Percentiles rank a stretch among this genome's conserved stretches.
These are phyloP conservation scores for Lydus trimaculatus DNA, from an alignment of 2,888 invertebrate species.

Conservation along the genomic window DNA sequence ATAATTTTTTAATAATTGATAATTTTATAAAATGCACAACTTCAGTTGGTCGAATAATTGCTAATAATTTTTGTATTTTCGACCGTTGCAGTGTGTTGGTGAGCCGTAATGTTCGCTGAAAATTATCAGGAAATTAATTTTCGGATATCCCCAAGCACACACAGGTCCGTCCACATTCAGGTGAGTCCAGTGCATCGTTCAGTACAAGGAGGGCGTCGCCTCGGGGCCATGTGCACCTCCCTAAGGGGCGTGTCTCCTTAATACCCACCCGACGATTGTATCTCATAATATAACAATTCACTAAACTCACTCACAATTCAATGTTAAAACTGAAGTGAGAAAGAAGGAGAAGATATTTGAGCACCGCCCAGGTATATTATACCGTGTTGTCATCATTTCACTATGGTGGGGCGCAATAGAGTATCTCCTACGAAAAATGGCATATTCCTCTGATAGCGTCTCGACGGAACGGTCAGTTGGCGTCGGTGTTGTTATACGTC, in stretches of 20 bases:
- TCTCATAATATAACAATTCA: background rate
- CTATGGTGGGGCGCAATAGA: constrained; percentile 44
- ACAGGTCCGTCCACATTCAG: constrained; percentile 21
- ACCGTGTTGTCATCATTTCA: constrained; percentile 55
- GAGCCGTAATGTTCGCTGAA: constrained; percentile 22
- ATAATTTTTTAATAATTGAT: constrained; percentile 5
- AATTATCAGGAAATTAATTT: constrained; percentile 29
- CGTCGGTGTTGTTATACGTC: constrained; percentile 57
- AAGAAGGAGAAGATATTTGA: constrained; percentile 39
- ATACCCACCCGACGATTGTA: constrained; percentile 21
- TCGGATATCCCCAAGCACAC: constrained; percentile 24
- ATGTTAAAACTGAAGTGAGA: constrained; percentile 19
- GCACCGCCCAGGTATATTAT: constrained; percentile 65
- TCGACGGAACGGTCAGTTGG: constrained; percentile 65
- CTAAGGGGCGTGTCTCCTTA: constrained; percentile 31
- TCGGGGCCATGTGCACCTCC: constrained; percentile 13
- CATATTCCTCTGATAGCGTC: constrained; percentile 66
- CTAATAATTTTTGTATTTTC: background rate
- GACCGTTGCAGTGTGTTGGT: constrained; percentile 1
- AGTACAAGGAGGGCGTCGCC: constrained; percentile 20
- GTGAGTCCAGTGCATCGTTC: constrained; percentile 15
- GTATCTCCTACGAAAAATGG: constrained; percentile 57
- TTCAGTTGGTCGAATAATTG: background rate
- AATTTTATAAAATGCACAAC: background rate
- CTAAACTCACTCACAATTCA: constrained; percentile 25